phyloP scores from a whole-genome alignment of 92 coral and sea anemone genomes.

The Actinostola sp. region DNA sequence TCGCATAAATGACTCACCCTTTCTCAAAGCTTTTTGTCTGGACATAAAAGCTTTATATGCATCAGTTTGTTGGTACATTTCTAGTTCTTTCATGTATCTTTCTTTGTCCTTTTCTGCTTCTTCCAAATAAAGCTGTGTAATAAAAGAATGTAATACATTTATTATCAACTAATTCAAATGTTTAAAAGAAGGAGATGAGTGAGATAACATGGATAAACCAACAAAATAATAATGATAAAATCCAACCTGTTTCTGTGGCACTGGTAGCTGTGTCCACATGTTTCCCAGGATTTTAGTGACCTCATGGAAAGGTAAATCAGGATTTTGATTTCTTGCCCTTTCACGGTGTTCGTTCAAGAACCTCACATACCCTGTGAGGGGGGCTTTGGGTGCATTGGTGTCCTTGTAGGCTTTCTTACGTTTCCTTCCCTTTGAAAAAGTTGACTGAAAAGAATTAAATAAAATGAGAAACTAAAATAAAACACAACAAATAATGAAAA shows the following conservation, averaged over 20 bases:
- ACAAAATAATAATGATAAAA: neutral
- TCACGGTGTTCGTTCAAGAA: conserved; percentile 94
- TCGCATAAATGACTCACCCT: conserved; percentile 35
- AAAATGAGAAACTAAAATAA: too few relatives aligned
- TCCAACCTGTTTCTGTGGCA: conserved; percentile 85
- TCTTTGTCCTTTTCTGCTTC: conserved; percentile 99
- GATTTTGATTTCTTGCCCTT: conserved; percentile 92
- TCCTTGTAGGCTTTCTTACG: conserved; percentile 93
- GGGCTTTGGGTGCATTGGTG: conserved; percentile 97
- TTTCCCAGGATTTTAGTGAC: conserved; percentile 95
- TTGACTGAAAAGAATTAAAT: conserved; percentile 29
- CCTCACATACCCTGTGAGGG: conserved; percentile 96
- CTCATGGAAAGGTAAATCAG: conserved; percentile 96
- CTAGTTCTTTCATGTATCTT: conserved; percentile 96
- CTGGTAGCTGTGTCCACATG: conserved; percentile 98
- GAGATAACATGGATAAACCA: neutral
- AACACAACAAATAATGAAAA: too few relatives aligned
- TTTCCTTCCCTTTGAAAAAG: conserved; percentile 85
- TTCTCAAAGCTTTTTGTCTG: conserved; percentile 89
- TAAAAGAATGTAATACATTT: too few relatives aligned
- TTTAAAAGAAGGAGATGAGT: too few relatives aligned
- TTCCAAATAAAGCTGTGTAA: conserved; percentile 84
- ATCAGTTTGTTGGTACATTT: conserved; percentile 92
- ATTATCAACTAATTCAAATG: too few relatives aligned
- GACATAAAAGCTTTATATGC: conserved; percentile 92